Percentiles rank a stretch among this genome's conserved stretches.
These are phyloP conservation scores for Glaucopsyche alexis DNA, from an alignment of 2,888 invertebrate species.

Conservation along the genomic window DNA sequence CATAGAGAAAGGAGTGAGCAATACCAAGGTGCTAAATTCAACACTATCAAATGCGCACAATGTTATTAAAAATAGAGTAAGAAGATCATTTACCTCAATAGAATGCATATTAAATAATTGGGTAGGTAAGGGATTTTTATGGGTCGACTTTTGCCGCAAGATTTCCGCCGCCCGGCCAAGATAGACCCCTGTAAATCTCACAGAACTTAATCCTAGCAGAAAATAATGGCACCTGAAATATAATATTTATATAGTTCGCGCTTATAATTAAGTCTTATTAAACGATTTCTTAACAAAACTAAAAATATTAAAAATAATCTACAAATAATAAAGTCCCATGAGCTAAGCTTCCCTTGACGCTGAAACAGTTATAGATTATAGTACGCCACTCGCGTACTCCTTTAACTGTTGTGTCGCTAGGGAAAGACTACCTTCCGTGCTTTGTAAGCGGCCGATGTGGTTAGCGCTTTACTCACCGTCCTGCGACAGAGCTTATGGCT, in stretches of 20 bases:
- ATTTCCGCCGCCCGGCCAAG: too few relatives aligned
- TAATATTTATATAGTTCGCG: too few relatives aligned
- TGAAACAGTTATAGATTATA: neutral
- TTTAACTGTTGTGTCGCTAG: neutral
- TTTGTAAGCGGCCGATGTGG: neutral
- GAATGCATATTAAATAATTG: too few relatives aligned
- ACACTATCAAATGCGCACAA: neutral
- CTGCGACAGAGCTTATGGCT: too few relatives aligned
- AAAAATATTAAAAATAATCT: neutral
- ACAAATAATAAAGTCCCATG: neutral
- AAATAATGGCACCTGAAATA: too few relatives aligned
- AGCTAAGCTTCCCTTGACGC: neutral
- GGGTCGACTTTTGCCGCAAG: too few relatives aligned
- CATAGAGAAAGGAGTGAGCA: conserved; percentile 9
- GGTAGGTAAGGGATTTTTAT: too few relatives aligned
- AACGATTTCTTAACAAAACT: neutral
- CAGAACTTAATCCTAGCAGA: too few relatives aligned
- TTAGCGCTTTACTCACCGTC: too few relatives aligned
- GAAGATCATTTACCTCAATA: too few relatives aligned
- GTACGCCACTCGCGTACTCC: neutral
- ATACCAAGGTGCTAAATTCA: neutral
- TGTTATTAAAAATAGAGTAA: too few relatives aligned
- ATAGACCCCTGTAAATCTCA: too few relatives aligned
- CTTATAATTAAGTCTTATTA: neutral
- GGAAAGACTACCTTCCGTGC: neutral